Evolutionary conservation across 2,113 vertebrate species (phyloP).

Genomic region (Struthio camelus): DNA sequence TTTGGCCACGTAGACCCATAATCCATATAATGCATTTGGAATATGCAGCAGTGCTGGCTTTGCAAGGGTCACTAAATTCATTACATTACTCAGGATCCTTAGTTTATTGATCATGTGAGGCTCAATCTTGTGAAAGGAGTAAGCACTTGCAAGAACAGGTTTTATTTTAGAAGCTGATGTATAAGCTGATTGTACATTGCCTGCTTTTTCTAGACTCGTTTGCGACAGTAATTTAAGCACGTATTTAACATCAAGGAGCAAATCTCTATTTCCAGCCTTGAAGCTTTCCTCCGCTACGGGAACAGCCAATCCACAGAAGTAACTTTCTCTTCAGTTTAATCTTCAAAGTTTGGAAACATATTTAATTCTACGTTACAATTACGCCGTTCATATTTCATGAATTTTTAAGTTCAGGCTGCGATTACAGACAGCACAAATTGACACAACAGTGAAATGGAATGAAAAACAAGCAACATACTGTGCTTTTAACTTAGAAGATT

Average conservation of each 20-base stretch:
- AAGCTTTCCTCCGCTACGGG: neutral
- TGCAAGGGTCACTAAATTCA: neutral
- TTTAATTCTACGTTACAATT: conserved; percentile 27
- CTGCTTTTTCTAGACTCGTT: neutral
- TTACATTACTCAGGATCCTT: fast-evolving
- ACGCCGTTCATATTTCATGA: conserved; percentile 38
- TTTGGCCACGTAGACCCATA: fast-evolving
- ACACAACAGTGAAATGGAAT: conserved; percentile 20
- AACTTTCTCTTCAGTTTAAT: conserved; percentile 20
- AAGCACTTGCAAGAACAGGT: neutral
- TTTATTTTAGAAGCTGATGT: neutral
- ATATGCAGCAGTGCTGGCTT: fast-evolving
- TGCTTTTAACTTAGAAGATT: conserved; percentile 22
- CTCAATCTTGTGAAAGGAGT: neutral
- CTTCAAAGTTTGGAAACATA: conserved; percentile 12
- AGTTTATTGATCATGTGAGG: neutral
- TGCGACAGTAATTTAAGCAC: neutral
- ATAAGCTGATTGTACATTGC: neutral
- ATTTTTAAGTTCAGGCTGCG: conserved; percentile 4
- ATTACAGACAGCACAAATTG: conserved; percentile 29
- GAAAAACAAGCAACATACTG: conserved; percentile 26
- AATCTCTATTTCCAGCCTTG: neutral
- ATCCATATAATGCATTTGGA: neutral
- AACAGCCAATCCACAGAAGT: neutral
- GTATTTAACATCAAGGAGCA: neutral